These are phyloP conservation scores for Aquatica leii DNA, from an alignment of 2,888 invertebrate genomes.

Conservation along the genomic window DNA sequence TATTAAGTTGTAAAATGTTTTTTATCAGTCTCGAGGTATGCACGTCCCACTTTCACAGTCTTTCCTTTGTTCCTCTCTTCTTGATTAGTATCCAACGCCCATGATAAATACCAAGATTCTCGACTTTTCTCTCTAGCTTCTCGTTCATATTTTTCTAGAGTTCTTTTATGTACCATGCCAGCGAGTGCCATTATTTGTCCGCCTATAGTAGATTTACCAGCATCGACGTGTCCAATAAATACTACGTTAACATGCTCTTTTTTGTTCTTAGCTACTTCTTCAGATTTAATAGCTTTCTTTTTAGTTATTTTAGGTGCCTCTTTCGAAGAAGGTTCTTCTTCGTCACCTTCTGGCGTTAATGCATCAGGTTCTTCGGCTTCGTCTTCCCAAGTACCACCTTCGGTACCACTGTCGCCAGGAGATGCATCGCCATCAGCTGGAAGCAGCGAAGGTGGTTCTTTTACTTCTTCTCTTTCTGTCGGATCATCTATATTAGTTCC, in stretches of 20 bases:
- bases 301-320: conserved; percentile 72
- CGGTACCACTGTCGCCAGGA: conserved; percentile 49
- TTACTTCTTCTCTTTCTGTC: conserved; percentile 66
- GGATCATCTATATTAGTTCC: conserved; percentile 58
- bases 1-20: conserved; percentile 99
- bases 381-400: conserved; percentile 83
- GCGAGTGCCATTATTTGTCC: conserved; percentile 99
- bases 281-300: conserved; percentile 80
- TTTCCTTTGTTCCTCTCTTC: conserved; percentile 97
- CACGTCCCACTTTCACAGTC: conserved; percentile 98
- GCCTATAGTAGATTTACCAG: conserved; percentile 99
- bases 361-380: conserved; percentile 79
- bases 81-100: conserved; percentile 98
- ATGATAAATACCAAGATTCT: conserved; percentile 99
- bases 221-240: conserved; percentile 99
- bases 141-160: conserved; percentile 98
- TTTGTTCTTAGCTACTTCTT: conserved; percentile 87
- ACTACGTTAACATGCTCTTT: conserved; percentile 99
- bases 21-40: conserved; percentile 98
- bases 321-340: conserved; percentile 66
- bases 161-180: conserved; percentile 99
- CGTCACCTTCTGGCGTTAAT: conserved; percentile 78
- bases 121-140: conserved; percentile 99
- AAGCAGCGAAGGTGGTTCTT: conserved; percentile 74
- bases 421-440: conserved; percentile 65